Conservation (phyloP, 2,113 vertebrate genomes). For the Numenius arquata region DNA sequence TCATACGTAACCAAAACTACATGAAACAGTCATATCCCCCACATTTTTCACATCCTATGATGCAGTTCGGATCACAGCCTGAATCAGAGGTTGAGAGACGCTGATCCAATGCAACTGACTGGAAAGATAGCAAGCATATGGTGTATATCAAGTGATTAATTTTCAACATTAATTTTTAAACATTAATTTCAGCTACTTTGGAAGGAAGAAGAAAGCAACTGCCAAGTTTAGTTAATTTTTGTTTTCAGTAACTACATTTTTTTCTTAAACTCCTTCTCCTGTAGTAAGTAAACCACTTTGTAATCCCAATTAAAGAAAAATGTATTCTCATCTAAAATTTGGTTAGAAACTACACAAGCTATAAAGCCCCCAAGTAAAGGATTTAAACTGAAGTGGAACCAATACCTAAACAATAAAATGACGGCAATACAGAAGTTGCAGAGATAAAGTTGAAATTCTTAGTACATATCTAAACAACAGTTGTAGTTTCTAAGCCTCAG, state of each 20-base stretch:
- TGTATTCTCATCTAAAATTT: neutral
- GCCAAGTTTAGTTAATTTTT: conserved; percentile 35
- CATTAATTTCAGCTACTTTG: conserved; percentile 23
- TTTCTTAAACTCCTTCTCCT: neutral
- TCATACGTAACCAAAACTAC: neutral
- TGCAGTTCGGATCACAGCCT: conserved; percentile 30
- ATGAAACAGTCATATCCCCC: neutral
- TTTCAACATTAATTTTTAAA: conserved; percentile 57
- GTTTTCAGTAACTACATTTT: neutral
- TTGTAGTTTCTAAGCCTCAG: neutral
- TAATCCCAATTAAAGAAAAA: neutral
- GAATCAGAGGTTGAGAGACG: conserved; percentile 1
- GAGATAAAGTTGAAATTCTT: conserved; percentile 16
- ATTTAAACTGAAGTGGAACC: conserved; percentile 35
- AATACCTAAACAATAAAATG: conserved; percentile 19
- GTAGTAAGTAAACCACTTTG: neutral
- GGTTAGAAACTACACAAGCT: neutral
- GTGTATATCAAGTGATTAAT: conserved; percentile 28
- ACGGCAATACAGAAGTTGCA: neutral
- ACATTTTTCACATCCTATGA: neutral
- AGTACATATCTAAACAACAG: neutral
- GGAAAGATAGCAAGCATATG: conserved; percentile 43
- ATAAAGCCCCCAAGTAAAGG: neutral
- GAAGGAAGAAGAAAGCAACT: conserved; percentile 18
- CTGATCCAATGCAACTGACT: neutral